phyloP scores from a whole-genome alignment of 2,113 vertebrate species.

The Lepisosteus osseus region DNA sequence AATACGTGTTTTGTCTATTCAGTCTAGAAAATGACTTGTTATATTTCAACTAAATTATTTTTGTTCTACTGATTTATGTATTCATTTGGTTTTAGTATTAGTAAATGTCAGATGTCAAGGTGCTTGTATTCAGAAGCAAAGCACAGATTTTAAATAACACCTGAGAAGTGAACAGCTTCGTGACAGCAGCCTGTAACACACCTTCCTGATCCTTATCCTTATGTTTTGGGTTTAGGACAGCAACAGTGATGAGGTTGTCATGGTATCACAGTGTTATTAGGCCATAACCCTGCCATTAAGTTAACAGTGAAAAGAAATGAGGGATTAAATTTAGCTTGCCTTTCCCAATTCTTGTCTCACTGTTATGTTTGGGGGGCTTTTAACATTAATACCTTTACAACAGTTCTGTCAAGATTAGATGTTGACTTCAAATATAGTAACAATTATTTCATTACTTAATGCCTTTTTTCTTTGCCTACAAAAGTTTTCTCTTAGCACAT shows the following conservation, averaged over 20 bases:
- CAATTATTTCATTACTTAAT: constrained; percentile 25
- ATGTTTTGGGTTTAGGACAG: constrained; percentile 5
- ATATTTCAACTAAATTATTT: too few relatives aligned
- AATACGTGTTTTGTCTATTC: too few relatives aligned
- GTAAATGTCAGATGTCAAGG: too few relatives aligned
- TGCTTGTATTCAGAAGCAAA: neutral
- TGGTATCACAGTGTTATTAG: constrained; percentile 10
- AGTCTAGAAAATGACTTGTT: too few relatives aligned
- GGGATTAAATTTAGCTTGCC: constrained; percentile 10
- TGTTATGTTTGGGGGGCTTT: constrained; percentile 2
- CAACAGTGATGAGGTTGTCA: constrained; percentile 11
- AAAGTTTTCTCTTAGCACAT: too few relatives aligned
- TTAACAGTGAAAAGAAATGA: constrained; percentile 8
- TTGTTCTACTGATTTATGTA: too few relatives aligned
- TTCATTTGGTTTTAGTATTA: too few relatives aligned
- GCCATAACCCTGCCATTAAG: neutral
- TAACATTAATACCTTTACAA: neutral
- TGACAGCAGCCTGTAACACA: constrained; percentile 1
- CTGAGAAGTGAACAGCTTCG: neutral
- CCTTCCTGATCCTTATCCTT: neutral
- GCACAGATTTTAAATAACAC: neutral
- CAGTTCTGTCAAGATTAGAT: neutral
- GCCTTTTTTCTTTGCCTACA: constrained; percentile 21
- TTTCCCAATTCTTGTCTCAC: neutral
- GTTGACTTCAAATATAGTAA: constrained; percentile 19